These are phyloP conservation scores for Aphelenchoides avenae DNA, from an alignment of 1,140 invertebrate species.

Conservation along the genomic window DNA sequence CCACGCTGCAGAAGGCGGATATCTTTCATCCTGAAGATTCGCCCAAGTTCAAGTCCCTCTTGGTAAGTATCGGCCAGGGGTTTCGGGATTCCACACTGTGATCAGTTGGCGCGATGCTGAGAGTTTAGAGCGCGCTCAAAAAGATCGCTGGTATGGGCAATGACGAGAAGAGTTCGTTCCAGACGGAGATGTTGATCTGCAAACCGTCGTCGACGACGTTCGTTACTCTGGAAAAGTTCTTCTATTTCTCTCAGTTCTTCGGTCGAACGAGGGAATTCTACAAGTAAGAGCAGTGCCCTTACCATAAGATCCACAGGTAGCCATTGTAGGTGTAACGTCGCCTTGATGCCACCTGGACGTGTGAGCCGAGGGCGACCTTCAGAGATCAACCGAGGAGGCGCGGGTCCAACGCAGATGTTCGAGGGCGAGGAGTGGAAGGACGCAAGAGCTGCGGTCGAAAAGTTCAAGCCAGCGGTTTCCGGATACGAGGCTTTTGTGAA, in stretches of 20 bases:
- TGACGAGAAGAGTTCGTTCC: no score
- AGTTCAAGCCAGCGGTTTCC: background rate
- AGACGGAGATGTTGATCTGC: no score
- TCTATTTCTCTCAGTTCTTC: constrained; percentile 61
- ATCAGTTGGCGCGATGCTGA: no score
- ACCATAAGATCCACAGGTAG: constrained; percentile 45
- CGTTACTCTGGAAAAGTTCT: constrained; percentile 60
- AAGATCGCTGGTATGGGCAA: no score
- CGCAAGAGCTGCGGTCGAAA: no score
- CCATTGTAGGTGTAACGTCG: no score
- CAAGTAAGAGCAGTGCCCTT: constrained; percentile 23
- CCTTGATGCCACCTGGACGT: no score
- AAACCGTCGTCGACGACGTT: constrained; percentile 54
- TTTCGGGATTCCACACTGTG: constrained; percentile 24
- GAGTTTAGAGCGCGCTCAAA: no score
- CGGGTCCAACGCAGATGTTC: background rate
- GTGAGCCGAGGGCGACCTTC: background rate
- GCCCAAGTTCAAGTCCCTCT: constrained; percentile 61
- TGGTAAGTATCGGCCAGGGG: constrained; percentile 16
- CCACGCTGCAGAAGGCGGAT: constrained; percentile 51
- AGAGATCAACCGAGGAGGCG: background rate
- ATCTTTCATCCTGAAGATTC: constrained; percentile 59
- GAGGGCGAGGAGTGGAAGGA: no score
- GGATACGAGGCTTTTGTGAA: constrained; percentile 57
- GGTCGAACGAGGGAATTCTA: constrained; percentile 16